Evolutionary conservation across 2,113 vertebrate genomes (phyloP), one percentile per base, ranked within the genome.

Genomic region (Poecile atricapillus): DNA sequence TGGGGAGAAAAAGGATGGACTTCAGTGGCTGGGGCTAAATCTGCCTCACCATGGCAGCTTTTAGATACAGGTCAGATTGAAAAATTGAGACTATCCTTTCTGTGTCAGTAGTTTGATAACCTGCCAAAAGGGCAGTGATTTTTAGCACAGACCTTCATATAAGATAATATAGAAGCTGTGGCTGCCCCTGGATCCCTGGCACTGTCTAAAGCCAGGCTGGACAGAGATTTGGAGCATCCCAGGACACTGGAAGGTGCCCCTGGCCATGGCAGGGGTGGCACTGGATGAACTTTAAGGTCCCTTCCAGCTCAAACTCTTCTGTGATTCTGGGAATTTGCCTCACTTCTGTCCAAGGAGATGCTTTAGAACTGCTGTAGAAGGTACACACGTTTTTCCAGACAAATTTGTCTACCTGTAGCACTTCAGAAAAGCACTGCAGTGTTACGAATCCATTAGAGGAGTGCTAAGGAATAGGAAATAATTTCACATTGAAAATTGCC

Each of bases 391-490:
- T 71, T 71, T 37, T 81, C 41, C 37, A 92, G 17, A 27, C 15
- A 27, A 16, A 46, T 76, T 41, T 49, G 3, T 28, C 77, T 92
- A 31, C 70, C 59, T 85, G 49, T 31, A 71, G 27, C 39, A 63
- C 52, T 87, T 67, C 35, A 87, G 65, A 71, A 91, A 69, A 75
- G 10, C 63, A 59, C 20, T 39, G 59, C 13, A 24, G 20, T 27
- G 23, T 27, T 76, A 33, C 16, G 10, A 88, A 55, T 65, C 44
- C 50, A 47, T 89, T 85, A 65, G 46, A 73, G 65, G 30, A 71
- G 35, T 63, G 35, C 50, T 91, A n/a, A 56, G 44, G 60, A 84
- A 35, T 7, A 71, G 87, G 68, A 90, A 96, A 95, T 85, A 82
- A 83, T 87, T 93, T 94, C 35, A 8, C 1, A 1, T 87, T 39